Evolutionary conservation across 1,140 invertebrate species (phyloP), one percentile per base, ranked within the genome.

Genomic region (Diorhabda sublineata): DNA sequence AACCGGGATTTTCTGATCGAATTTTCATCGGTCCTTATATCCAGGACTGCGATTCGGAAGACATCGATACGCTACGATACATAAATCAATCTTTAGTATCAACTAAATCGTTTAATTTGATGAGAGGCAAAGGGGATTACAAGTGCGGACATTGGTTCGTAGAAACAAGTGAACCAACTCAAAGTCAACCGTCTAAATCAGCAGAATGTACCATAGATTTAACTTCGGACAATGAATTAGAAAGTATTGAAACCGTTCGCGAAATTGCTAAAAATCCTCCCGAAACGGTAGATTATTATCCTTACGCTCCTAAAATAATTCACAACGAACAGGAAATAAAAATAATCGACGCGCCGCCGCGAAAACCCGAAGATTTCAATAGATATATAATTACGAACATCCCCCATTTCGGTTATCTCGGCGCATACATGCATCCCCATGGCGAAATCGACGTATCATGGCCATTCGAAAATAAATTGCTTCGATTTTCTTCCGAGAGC

Each of bases 11-110:
- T 66, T 11, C 47, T 4, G 74, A 77, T 58, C 45, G 71, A 11
- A 58, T 79, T 45, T 79, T 79, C 64, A 70, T 79, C 57, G 77
- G 77, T 41, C 77, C 77, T 3, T 79, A 76, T 67, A 59, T 68
- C 7, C 65, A 61, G 1, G 9, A 71, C 42, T 45, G 66, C 47
- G 52, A 71, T 26, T 64, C 64, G 8, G 69, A 75, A 9, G 71
- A 70, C 67, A 62, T 79, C 6, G 71, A 76, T 66, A 75, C 74
- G 0, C 70, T 76, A n/a, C 60, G 71, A 26, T 75, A 70, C 59
- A 67, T 77, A 42, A 74, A 74, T 66, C 61, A 73, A 6, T 56
- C 67, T 61, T 66, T 78, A 42, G 68, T 76, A 4, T 71, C 71
- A 69, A 71, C 71, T 3, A 66, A 73, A 64, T 63, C 66, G 7